These are phyloP conservation scores for Tautogolabrus adspersus DNA, from an alignment of 2,113 vertebrate species.

Conservation along the genomic window DNA sequence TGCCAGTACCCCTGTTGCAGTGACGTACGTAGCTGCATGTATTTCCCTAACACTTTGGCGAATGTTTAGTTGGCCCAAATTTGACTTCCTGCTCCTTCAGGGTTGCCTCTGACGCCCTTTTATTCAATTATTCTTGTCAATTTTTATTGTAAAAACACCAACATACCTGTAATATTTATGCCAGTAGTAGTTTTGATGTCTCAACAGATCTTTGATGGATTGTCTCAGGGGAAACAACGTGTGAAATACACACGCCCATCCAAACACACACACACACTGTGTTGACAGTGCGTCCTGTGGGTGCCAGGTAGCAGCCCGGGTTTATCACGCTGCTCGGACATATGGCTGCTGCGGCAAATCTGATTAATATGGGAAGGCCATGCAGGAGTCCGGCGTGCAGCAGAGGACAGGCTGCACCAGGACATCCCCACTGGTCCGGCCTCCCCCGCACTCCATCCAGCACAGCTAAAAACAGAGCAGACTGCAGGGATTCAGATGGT, in stretches of 20 bases:
- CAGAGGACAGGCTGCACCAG: constrained; percentile 79
- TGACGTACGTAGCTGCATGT: constrained; percentile 74
- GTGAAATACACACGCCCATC: constrained; percentile 51
- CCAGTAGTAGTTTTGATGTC: constrained; percentile 28
- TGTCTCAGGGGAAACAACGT: constrained; percentile 48
- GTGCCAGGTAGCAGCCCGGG: constrained; percentile 75
- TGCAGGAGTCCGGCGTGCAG: constrained; percentile 61
- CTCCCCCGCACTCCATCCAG: constrained; percentile 66
- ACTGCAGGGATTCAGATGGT: constrained; percentile 78
- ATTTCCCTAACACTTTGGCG: constrained; percentile 63
- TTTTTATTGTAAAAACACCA: neutral
- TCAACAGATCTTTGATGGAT: constrained; percentile 58
- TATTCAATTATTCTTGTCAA: neutral
- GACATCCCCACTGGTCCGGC: constrained; percentile 78
- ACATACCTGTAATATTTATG: neutral
- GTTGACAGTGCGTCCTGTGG: constrained; percentile 68
- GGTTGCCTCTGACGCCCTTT: constrained; percentile 19
- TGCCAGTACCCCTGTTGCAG: constrained; percentile 64
- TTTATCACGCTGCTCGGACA: constrained; percentile 83
- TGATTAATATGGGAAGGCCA: constrained; percentile 83
- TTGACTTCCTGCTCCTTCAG: constrained; percentile 57
- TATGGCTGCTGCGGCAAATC: constrained; percentile 84
- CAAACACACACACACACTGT: constrained; percentile 49
- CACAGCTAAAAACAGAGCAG: constrained; percentile 80
- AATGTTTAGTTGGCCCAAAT: constrained; percentile 51